These are phyloP conservation scores for Oxycera nigricornis DNA, from an alignment of 2,888 invertebrate genomes.

Conservation along the genomic window DNA sequence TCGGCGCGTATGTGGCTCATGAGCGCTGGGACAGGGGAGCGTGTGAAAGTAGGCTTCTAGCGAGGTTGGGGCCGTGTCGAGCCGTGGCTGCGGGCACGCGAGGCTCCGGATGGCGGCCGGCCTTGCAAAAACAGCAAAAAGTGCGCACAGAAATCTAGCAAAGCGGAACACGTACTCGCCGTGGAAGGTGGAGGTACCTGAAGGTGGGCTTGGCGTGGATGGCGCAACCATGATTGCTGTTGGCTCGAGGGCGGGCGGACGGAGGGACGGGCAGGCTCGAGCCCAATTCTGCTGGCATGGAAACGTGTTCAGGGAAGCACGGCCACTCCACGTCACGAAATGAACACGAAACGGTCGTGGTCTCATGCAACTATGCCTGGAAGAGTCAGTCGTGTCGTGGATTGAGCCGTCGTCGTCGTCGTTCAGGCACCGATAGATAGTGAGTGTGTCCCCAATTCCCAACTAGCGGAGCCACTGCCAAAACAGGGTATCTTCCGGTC, in stretches of 20 bases:
- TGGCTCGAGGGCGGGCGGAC: background rate
- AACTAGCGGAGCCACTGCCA: too few species aligned
- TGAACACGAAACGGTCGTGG: conserved; percentile 37
- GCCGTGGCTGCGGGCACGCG: conserved; percentile 21
- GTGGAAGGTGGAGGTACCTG: background rate
- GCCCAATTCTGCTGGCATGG: conserved; percentile 18
- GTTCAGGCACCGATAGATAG: background rate
- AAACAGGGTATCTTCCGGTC: background rate
- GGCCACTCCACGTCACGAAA: conserved; percentile 30
- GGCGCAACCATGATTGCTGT: conserved; percentile 15
- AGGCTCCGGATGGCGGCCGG: background rate
- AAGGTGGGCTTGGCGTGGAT: conserved; percentile 19
- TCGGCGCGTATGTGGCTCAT: background rate
- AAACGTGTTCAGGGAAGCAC: conserved; percentile 23
- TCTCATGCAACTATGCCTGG: conserved; percentile 28
- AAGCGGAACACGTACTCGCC: conserved; percentile 25
- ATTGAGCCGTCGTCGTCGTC: conserved; percentile 19
- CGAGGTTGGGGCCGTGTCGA: background rate
- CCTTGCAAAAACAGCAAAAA: conserved; percentile 17
- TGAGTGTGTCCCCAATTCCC: background rate
- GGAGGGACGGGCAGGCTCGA: background rate
- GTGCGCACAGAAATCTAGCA: conserved; percentile 25
- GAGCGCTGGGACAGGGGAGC: conserved; percentile 10
- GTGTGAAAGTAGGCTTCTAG: conserved; percentile 10
- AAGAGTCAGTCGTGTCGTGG: conserved; percentile 36